Evolutionary conservation across 2,888 invertebrate genomes (phyloP).

Genomic region (Hecatera dysodea): DNA sequence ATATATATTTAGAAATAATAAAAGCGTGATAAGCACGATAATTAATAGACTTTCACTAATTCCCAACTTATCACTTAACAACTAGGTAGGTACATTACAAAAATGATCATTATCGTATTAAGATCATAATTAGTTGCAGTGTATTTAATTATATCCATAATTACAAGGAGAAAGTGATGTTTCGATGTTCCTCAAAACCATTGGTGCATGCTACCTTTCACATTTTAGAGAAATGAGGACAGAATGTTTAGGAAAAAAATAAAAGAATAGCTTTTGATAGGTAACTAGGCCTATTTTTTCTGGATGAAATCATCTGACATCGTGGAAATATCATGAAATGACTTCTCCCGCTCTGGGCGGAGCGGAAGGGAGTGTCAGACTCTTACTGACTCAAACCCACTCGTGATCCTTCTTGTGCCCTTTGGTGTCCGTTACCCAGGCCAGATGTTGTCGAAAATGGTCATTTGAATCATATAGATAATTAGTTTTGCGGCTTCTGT

Average conservation of each 20-base stretch:
- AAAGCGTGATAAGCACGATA: too few relatives aligned
- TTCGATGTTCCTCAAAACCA: constrained; percentile 20
- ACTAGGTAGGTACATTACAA: not conserved
- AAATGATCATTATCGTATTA: not conserved
- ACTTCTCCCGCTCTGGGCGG: too few relatives aligned
- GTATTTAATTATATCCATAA: constrained; percentile 23
- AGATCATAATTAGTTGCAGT: constrained; percentile 5
- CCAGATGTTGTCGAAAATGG: too few relatives aligned
- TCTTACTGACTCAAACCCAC: too few relatives aligned
- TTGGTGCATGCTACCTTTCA: constrained; percentile 30
- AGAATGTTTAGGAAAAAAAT: not conserved
- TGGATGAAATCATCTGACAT: not conserved
- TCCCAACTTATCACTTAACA: not conserved
- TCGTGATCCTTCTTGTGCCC: too few relatives aligned
- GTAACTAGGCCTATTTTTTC: not conserved
- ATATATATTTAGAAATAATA: too few relatives aligned
- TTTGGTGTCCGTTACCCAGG: too few relatives aligned
- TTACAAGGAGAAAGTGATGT: constrained; percentile 28
- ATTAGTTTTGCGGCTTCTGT: too few relatives aligned
- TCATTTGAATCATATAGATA: too few relatives aligned
- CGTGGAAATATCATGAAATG: too few relatives aligned
- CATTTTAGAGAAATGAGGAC: not conserved
- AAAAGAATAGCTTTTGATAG: not conserved
- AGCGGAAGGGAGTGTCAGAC: too few relatives aligned
- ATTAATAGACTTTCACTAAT: not conserved